These are phyloP conservation scores for Agrilus cyanescens DNA, from an alignment of 2,888 invertebrate species.

Conservation along the genomic window DNA sequence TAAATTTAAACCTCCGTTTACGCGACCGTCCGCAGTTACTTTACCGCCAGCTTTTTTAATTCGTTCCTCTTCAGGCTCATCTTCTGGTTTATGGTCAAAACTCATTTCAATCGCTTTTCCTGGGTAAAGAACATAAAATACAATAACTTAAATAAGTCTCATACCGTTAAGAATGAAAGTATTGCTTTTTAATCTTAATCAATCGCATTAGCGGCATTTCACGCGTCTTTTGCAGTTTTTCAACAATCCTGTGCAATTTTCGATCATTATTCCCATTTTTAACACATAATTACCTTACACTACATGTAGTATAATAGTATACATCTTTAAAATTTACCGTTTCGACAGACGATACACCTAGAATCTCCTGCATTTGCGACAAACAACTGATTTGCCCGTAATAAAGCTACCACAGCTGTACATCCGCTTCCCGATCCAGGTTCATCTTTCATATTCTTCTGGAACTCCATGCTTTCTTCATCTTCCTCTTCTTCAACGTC, in stretches of 20 bases:
- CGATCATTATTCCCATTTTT: no score
- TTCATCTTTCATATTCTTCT: conserved; percentile 53
- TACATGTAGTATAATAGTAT: no score
- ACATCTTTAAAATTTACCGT: conserved; percentile 21
- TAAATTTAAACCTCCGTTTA: conserved; percentile 92
- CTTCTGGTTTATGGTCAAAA: conserved; percentile 96
- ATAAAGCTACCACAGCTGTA: conserved; percentile 90
- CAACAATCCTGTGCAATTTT: no score
- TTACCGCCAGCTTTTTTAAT: conserved; percentile 88
- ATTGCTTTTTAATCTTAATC: no score
- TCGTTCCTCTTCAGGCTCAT: conserved; percentile 67
- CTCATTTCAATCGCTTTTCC: conserved; percentile 82
- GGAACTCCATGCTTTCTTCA: conserved; percentile 33
- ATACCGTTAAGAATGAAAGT: no score
- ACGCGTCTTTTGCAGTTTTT: no score
- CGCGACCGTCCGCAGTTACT: conserved; percentile 84
- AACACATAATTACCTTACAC: no score
- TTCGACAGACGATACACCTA: conserved; percentile 44
- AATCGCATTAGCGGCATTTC: no score
- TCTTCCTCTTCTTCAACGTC: conserved; percentile 30
- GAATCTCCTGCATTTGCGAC: conserved; percentile 99
- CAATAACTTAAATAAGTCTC: no score
- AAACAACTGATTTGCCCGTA: conserved; percentile 64
- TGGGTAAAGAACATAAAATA: conserved; percentile 33
- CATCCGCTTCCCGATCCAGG: conserved; percentile 92